Percentiles rank a stretch among this genome's conserved stretches.
Conservation (phyloP, 2,113 vertebrate species). For the Centrocercus urophasianus region DNA sequence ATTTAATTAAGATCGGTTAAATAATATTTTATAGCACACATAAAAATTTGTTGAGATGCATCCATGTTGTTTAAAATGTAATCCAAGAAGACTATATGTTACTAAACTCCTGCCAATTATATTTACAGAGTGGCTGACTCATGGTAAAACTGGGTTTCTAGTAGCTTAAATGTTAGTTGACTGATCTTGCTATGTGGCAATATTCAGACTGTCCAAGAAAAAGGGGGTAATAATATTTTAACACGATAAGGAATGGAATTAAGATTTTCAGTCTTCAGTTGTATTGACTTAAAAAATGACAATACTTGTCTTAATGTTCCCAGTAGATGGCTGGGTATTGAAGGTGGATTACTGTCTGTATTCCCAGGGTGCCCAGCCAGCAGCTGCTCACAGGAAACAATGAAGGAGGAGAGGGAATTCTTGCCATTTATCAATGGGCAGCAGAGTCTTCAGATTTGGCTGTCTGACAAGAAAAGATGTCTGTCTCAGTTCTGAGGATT, state of each 20-base stretch:
- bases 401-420: background rate
- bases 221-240: background rate
- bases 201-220: background rate
- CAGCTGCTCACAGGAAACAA: background rate
- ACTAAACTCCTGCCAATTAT: background rate
- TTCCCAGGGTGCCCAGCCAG: background rate
- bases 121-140: background rate
- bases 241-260: background rate
- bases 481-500: background rate
- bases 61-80: background rate
- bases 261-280: background rate
- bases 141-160: background rate
- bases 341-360: background rate
- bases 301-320: background rate
- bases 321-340: background rate
- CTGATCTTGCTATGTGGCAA: background rate
- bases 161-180: background rate
- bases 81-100: background rate
- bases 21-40: accelerated
- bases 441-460: background rate
- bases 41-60: background rate
- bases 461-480: background rate
- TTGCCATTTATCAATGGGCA: background rate
- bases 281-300: background rate
- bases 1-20: background rate